These are phyloP conservation scores for Cottus gobio DNA, from an alignment of 2,113 vertebrate genomes.

Conservation along the genomic window DNA sequence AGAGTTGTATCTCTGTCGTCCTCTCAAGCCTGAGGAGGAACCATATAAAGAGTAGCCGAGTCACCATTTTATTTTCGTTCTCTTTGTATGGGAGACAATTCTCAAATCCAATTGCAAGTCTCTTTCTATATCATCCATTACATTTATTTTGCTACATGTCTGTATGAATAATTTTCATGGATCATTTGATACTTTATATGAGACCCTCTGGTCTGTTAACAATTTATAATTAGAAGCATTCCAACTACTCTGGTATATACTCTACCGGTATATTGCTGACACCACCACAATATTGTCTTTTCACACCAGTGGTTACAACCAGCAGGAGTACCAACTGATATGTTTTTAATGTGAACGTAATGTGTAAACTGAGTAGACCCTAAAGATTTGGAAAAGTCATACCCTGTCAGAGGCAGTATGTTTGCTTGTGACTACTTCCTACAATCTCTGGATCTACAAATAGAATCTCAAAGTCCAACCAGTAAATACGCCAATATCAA, in stretches of 20 bases:
- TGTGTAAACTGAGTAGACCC: not conserved
- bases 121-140: not conserved
- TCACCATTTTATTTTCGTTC: not conserved
- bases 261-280: not conserved
- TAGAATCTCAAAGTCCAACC: not conserved
- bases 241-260: not conserved
- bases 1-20: not conserved
- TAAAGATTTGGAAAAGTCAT: no score
- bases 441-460: not conserved
- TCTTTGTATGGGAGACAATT: not conserved
- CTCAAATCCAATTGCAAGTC: constrained; percentile 5
- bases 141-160: not conserved
- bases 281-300: not conserved
- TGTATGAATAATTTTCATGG: not conserved
- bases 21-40: not conserved
- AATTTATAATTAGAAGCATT: not conserved
- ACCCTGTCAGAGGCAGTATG: not conserved
- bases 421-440: not conserved
- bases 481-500: not conserved
- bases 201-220: not conserved
- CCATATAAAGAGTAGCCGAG: not conserved
- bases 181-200: not conserved
- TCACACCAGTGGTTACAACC: not conserved
- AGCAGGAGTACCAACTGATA: not conserved
- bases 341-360: not conserved